These are phyloP conservation scores for Chunga burmeisteri DNA, from an alignment of 2,113 vertebrate genomes.

Conservation along the genomic window DNA sequence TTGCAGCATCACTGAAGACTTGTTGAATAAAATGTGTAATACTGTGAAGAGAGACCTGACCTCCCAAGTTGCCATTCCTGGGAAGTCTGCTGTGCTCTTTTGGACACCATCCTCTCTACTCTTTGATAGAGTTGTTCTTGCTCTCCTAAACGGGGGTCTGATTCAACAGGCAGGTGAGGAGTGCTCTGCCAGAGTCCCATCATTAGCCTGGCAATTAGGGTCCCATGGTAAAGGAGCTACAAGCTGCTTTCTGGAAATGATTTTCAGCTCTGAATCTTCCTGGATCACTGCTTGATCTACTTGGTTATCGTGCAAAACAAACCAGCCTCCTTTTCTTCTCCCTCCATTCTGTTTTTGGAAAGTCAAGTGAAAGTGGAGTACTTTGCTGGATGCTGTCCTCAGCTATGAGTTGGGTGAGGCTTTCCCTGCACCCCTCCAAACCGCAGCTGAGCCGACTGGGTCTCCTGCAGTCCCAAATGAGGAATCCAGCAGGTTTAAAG, in stretches of 20 bases:
- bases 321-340: neutral
- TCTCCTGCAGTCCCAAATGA: neutral
- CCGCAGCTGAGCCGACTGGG: neutral
- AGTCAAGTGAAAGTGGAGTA: neutral
- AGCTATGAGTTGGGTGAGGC: neutral
- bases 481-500: neutral
- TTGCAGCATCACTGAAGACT: neutral
- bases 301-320: neutral
- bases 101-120: neutral
- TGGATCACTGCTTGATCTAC: neutral
- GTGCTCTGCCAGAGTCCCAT: neutral
- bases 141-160: neutral
- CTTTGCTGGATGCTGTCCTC: neutral
- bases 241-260: neutral
- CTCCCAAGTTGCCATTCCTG: fast-evolving
- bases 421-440: neutral
- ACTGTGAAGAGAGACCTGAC: neutral
- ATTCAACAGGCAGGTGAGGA: neutral
- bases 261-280: neutral
- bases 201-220: neutral
- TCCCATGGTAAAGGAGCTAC: neutral
- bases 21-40: neutral
- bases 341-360: neutral
- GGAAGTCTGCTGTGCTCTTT: neutral
- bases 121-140: neutral